phyloP scores from a whole-genome alignment of 2,888 invertebrate genomes.

The Oscheius sp. region DNA sequence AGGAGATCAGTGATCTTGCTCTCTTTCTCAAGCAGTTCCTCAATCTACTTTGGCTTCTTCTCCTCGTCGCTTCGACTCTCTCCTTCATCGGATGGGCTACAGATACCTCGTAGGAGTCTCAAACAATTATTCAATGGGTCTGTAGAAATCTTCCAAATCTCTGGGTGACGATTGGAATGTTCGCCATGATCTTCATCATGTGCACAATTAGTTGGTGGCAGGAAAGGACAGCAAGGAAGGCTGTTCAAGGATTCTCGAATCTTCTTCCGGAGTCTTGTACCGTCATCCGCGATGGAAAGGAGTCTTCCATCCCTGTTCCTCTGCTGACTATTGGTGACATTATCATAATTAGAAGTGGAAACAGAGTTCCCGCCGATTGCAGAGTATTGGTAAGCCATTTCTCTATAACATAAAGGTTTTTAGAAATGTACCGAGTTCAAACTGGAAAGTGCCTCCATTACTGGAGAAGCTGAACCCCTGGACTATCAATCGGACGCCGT shows the following conservation, averaged over 20 bases:
- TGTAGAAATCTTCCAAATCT: constrained; percentile 10
- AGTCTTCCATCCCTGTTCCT: constrained; percentile 37
- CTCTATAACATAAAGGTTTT: neutral
- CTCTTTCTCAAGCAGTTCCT: constrained; percentile 50
- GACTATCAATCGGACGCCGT: constrained; percentile 48
- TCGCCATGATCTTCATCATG: constrained; percentile 64
- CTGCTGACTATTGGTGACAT: constrained; percentile 53
- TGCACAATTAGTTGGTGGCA: constrained; percentile 64
- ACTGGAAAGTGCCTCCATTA: constrained; percentile 53
- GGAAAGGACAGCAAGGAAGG: constrained; percentile 62
- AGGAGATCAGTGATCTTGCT: constrained; percentile 47
- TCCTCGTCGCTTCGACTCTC: constrained; percentile 33
- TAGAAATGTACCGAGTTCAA: constrained; percentile 45
- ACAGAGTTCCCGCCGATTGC: constrained; percentile 50
- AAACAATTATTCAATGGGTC: too few species aligned
- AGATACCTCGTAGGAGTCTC: neutral
- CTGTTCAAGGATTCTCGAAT: constrained; percentile 48
- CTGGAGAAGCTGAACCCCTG: constrained; percentile 53
- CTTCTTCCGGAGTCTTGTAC: constrained; percentile 43
- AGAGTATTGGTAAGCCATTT: constrained; percentile 34
- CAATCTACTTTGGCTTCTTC: constrained; percentile 50
- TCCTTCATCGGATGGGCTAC: constrained; percentile 5
- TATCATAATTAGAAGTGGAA: constrained; percentile 46
- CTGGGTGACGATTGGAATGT: constrained; percentile 25
- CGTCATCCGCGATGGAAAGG: constrained; percentile 50